Conservation (phyloP, 2,888 invertebrate species). For the Empis stercorea region DNA sequence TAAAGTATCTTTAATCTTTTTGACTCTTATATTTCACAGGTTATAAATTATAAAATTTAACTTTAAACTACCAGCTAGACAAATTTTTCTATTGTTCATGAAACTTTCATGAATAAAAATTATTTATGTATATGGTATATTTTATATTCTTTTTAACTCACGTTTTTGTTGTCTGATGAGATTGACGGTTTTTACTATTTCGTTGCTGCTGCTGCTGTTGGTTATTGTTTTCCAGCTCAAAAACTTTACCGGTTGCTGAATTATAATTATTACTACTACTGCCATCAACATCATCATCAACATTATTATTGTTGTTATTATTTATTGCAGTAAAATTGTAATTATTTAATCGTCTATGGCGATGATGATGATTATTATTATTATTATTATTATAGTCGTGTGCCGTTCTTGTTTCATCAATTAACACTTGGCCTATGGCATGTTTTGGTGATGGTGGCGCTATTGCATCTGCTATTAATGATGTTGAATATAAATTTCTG, state of each 20-base stretch:
- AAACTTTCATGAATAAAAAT: too few relatives aligned
- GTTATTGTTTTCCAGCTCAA: not conserved
- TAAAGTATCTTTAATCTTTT: too few relatives aligned
- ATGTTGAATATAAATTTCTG: not conserved
- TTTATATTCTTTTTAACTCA: constrained; percentile 24
- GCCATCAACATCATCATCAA: too few relatives aligned
- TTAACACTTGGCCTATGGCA: constrained; percentile 4
- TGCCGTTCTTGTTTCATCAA: constrained; percentile 11
- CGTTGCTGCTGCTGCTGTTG: not conserved
- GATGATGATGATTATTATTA: not conserved
- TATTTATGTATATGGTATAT: too few relatives aligned
- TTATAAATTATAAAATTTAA: too few relatives aligned
- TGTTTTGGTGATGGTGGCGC: not conserved
- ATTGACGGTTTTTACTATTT: not conserved
- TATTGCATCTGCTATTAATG: constrained; percentile 3
- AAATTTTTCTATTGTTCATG: too few relatives aligned
- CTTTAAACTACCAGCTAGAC: too few relatives aligned
- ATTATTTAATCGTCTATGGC: not conserved
- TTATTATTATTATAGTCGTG: constrained; percentile 6
- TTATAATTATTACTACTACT: too few relatives aligned
- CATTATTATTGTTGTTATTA: too few relatives aligned
- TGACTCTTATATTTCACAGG: constrained; percentile 10
- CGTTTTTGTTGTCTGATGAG: constrained; percentile 25
- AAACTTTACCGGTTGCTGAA: too few relatives aligned
- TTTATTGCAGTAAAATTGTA: too few relatives aligned